Base-by-base conservation (phyloP, 2,888 invertebrate genomes). In the Suillia variegata region DNA sequence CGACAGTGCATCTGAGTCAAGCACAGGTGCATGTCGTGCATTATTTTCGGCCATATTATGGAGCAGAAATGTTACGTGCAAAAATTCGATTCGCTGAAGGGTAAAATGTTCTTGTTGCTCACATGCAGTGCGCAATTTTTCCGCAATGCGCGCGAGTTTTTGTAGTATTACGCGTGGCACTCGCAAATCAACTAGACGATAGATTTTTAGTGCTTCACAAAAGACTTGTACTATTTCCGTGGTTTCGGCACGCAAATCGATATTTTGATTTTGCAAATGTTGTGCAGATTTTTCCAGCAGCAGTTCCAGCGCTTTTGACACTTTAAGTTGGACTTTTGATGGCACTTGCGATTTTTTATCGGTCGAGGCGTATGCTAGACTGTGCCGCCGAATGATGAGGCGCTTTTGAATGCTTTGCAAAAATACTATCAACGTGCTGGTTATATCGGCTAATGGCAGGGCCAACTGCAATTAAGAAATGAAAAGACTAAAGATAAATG, bases 31-130 rank as follows among this genome's bases (percentile, higher is more conserved):
- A 5, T 12, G 31, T 18, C 26, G 2, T 2, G 5, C 21, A 53
- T 69, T 70, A 12, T 64, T 56, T 4, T 22, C 15, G 0, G 63
- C 33, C 0, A 63, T 56, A 34, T 74, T 68, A 45, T 72, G 67
- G 51, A 80, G 58, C 4, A 75, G 58, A 10, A 68, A 74, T 26
- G 70, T 67, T 2, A 75, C 59, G 0, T 76, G 61, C 2, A 78
- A 45, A 10, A 75, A 74, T 18, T 74, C 66, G 0, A 79, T 61
- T 2, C 79, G 76, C 2, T 73, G 70, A 12, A 72, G 61, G 15
- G 64, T 62, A 2, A 71, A 65, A n/a, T 66, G 67, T 20, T 66
- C 63, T 5, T 63, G 62, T 1, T 62, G 49, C 0, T 61, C 13
- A 33, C 67, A 72, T 5, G 64, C 64, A 0, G 21, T 3, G 0